These are phyloP conservation scores for Brienomyrus brachyistius DNA, from an alignment of 2,113 vertebrate species.

Conservation along the genomic window DNA sequence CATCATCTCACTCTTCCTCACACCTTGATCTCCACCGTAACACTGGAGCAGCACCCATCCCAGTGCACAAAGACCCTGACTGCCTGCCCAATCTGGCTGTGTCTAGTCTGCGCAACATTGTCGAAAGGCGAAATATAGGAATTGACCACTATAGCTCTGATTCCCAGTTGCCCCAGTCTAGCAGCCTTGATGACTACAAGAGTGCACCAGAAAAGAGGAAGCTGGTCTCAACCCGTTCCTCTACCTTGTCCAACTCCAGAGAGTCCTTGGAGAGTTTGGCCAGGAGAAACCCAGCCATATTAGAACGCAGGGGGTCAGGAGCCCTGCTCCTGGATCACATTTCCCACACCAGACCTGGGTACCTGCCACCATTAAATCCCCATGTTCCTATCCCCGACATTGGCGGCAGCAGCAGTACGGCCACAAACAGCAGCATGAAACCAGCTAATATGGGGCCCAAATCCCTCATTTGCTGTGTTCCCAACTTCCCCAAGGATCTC, in stretches of 20 bases:
- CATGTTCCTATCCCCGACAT: constrained; percentile 62
- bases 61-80: constrained; percentile 55
- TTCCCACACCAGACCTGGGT: constrained; percentile 64
- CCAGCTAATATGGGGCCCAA: constrained; percentile 52
- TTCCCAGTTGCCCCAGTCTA: constrained; percentile 67
- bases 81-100: constrained; percentile 56
- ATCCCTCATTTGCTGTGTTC: constrained; percentile 58
- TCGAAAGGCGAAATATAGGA: constrained; percentile 66
- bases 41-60: constrained; percentile 28
- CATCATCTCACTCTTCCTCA: constrained; percentile 49
- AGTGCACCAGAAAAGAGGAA: constrained; percentile 63
- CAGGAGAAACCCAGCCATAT: constrained; percentile 49
- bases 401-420: constrained; percentile 39
- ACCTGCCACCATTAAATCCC: constrained; percentile 76
- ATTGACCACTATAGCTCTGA: constrained; percentile 77
- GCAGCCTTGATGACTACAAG: constrained; percentile 44
- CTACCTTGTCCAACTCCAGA: constrained; percentile 59
- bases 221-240: constrained; percentile 55
- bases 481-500: constrained; percentile 59
- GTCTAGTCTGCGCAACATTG: constrained; percentile 69
- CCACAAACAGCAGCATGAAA: constrained; percentile 43
- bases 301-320: constrained; percentile 66
- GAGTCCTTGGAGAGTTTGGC: constrained; percentile 60
- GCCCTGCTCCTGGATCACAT: constrained; percentile 62
- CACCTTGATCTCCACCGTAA: constrained; percentile 58